A percentile compares a stretch with the other conserved stretches of the same genome.
These are phyloP conservation scores for Sorex araneus DNA, from an alignment of 2,113 vertebrate species.

Conservation along the genomic window DNA sequence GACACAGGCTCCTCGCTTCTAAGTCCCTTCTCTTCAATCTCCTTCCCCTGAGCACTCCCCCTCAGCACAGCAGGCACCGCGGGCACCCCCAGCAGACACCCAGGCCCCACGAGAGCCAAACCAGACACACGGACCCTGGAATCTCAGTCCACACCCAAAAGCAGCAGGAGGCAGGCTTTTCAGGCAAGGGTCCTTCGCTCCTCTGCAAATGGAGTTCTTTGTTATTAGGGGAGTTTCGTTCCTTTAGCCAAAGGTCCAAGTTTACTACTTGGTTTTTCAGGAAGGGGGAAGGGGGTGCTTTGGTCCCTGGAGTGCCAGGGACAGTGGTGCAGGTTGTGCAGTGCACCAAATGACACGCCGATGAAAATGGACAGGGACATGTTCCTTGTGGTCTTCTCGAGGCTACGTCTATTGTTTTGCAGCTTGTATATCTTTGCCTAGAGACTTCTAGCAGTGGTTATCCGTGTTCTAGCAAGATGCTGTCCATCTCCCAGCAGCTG, in stretches of 20 bases:
- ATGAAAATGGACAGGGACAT: not conserved
- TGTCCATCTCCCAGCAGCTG: not conserved
- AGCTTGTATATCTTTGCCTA: not conserved
- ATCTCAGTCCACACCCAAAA: not conserved
- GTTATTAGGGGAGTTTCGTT: too few relatives aligned
- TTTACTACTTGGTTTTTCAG: not conserved
- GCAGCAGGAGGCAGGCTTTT: not conserved
- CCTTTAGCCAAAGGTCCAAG: too few relatives aligned
- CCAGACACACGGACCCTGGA: fast-evolving
- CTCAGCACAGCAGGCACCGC: too few relatives aligned
- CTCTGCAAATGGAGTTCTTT: not conserved
- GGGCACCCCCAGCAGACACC: not conserved
- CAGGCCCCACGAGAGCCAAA: not conserved
- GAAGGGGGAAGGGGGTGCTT: not conserved
- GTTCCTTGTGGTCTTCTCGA: not conserved
- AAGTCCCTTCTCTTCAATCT: not conserved
- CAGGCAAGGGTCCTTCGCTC: not conserved
- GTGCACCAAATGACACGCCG: not conserved
- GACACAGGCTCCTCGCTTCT: not conserved
- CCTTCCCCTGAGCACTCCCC: not conserved
- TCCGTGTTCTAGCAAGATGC: not conserved
- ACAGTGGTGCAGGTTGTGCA: not conserved
- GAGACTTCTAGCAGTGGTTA: not conserved
- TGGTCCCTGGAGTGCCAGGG: not conserved
- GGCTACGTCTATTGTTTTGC: not conserved